Conservation (phyloP, 2,888 invertebrate species). For the Monochamus alternatus region DNA sequence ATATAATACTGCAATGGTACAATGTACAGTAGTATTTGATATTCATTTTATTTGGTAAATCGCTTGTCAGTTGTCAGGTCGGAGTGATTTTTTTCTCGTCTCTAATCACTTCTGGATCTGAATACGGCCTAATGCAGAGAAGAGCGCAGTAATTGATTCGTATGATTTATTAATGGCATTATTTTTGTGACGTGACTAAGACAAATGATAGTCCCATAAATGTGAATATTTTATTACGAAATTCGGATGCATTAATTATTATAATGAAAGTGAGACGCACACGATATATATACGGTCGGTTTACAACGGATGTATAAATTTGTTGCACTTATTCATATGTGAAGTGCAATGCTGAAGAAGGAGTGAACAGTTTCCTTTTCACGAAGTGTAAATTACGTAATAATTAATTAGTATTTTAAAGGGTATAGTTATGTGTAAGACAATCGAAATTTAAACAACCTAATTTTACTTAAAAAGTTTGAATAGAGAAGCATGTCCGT, state of each 20-base stretch:
- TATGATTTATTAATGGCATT: constrained; percentile 7
- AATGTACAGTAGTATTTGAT: background rate
- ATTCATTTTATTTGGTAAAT: constrained; percentile 29
- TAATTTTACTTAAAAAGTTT: too few species aligned
- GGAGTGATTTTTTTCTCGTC: constrained; percentile 1
- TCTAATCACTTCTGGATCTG: background rate
- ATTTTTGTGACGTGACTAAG: constrained; percentile 1
- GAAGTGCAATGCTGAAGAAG: too few species aligned
- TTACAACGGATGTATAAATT: background rate
- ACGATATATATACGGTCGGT: background rate
- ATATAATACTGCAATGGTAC: constrained; percentile 27
- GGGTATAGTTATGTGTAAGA: too few species aligned
- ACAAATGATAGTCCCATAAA: constrained; percentile 6
- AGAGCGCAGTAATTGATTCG: background rate
- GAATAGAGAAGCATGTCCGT: too few species aligned
- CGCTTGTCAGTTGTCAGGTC: constrained; percentile 14
- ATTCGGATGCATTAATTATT: background rate
- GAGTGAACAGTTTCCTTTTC: too few species aligned
- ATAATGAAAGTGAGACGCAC: background rate
- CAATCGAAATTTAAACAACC: too few species aligned
- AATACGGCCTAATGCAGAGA: constrained; percentile 4
- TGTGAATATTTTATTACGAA: background rate
- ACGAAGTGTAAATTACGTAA: too few species aligned
- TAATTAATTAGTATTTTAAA: too few species aligned
- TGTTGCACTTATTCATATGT: background rate